Evolutionary conservation across 2,888 invertebrate genomes (phyloP).

Genomic region (Empis stercorea): DNA sequence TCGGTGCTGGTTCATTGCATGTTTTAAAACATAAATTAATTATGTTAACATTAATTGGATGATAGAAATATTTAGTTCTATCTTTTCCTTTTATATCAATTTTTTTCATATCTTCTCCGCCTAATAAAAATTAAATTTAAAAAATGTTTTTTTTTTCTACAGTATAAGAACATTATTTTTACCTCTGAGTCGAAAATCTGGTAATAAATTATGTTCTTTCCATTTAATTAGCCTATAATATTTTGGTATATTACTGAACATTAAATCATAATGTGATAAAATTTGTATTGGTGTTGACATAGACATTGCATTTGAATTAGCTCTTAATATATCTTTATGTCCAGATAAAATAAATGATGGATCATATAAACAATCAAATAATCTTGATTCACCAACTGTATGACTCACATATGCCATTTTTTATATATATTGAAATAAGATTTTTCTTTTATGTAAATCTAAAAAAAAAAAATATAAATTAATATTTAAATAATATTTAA

Average conservation of each 20-base stretch:
- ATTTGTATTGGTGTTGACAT: conserved; percentile 15
- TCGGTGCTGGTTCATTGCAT: too few relatives aligned
- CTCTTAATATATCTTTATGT: conserved; percentile 13
- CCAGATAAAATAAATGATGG: conserved; percentile 12
- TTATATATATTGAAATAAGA: background rate
- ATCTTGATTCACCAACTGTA: conserved; percentile 9
- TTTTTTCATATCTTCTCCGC: conserved; percentile 2
- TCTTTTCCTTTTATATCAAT: conserved; percentile 21
- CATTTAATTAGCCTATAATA: conserved; percentile 10
- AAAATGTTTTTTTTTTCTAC: background rate
- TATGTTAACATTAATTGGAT: background rate
- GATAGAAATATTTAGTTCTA: conserved; percentile 20
- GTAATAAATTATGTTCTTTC: conserved; percentile 9
- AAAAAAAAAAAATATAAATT: too few relatives aligned
- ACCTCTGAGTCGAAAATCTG: background rate
- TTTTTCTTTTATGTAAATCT: too few relatives aligned
- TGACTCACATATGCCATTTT: conserved; percentile 17
- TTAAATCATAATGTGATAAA: conserved; percentile 13
- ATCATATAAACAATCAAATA: conserved; percentile 18
- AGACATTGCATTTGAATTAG: conserved; percentile 10
- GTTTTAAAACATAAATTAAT: background rate
- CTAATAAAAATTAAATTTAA: background rate
- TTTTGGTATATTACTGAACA: conserved; percentile 18
- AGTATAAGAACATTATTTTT: background rate
- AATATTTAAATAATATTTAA: too few relatives aligned